A percentile compares a stretch with the other conserved stretches of the same genome.
Conservation (phyloP, 2,888 invertebrate genomes). For the Cephus rjabovi region DNA sequence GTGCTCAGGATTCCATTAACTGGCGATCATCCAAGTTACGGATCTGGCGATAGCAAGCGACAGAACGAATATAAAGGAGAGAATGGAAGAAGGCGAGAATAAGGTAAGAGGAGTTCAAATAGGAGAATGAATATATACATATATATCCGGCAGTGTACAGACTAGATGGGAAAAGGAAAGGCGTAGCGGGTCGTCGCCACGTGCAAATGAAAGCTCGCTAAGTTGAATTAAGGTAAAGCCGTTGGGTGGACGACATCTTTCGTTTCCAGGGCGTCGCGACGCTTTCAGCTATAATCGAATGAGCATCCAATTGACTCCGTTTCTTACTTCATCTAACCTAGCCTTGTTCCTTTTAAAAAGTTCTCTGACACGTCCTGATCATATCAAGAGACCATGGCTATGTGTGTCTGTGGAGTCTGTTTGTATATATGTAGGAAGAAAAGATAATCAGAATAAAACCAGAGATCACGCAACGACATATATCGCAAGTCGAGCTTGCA, state of each 20-base stretch:
- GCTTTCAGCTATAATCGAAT: conserved; percentile 31
- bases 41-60: background rate
- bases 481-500: background rate
- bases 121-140: background rate
- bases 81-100: background rate
- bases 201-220: conserved; percentile 32
- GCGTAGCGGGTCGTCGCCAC: background rate
- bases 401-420: too few relatives aligned
- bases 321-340: conserved; percentile 21
- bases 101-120: background rate
- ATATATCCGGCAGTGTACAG: background rate
- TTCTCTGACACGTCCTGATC: background rate
- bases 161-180: background rate
- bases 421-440: background rate
- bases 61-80: background rate
- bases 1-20: background rate
- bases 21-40: background rate
- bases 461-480: background rate
- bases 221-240: conserved; percentile 32
- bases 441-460: background rate
- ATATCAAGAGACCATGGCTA: background rate
- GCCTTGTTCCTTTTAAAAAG: background rate
- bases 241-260: background rate
- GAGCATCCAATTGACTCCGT: conserved; percentile 33
- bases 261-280: conserved; percentile 12